Base-by-base conservation (phyloP, 2,888 invertebrate species). In the Leptarthrus brevirostris region DNA sequence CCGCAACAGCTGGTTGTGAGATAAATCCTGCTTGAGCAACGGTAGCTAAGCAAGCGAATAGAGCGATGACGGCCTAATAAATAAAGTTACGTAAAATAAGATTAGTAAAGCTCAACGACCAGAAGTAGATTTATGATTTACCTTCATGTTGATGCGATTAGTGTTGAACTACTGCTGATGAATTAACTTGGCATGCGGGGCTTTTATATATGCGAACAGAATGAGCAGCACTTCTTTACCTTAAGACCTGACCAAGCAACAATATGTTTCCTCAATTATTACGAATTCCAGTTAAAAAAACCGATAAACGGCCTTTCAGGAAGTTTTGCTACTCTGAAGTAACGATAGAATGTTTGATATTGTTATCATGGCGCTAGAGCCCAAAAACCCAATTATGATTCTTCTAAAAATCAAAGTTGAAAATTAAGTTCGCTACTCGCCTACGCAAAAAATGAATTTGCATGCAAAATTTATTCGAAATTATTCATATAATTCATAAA, bases 111-210 rank as follows among this genome's bases (percentile, higher is more conserved):
- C 20, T 8, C 3, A 8, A 24, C 64, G 16, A 61, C 18, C n/a
- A 24, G 24, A 16, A 14, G 10, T 3, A 16, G 24, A 64, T 24
- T 64, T 64, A 26, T 16, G 16, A 2, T 3, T 64, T 64, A 64
- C 64, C 64, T 64, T 64, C 64, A 64, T 64, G 64, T 64, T 64
- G 56, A 34, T 56, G 58, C 58, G 26, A 36, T 58, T 40, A 18
- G 58, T 36, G 16, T 58, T 40, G 36, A 36, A 58, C 34, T 26
- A 58, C 58, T 58, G 34, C 34, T 58, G 34, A 58, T 58, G 64
- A 10, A 36, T 44, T 20, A 24, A 16, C 36, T 24, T 2, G 36
- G 1, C 12, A 22, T 24, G 22, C 4, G 16, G 8, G 18, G 47
- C 64, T 64, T 44, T 64, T 44, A 64, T 64, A 64, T 12, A 12